Conservation (phyloP, 2,797 vertebrate species). For the Mus spretus region DNA sequence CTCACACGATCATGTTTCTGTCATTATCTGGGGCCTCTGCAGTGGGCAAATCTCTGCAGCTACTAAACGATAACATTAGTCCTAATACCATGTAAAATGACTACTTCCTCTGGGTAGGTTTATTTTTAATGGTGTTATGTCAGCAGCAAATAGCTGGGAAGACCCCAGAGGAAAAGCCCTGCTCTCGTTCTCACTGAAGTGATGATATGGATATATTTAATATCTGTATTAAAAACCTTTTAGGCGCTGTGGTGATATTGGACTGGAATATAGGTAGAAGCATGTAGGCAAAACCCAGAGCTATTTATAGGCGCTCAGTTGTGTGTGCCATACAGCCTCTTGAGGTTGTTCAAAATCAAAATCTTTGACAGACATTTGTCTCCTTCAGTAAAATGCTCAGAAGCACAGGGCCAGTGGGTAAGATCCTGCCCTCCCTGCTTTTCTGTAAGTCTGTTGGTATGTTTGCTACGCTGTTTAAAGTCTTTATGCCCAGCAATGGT, state of each 20-base stretch:
- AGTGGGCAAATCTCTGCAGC: slow-evolving; percentile 41
- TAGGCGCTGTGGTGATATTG: not conserved
- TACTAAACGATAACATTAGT: slow-evolving; percentile 72
- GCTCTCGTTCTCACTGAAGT: slow-evolving; percentile 44
- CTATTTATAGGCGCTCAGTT: not conserved
- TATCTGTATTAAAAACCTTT: slow-evolving; percentile 73
- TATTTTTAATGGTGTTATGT: slow-evolving; percentile 76
- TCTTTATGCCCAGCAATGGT: slow-evolving; percentile 78
- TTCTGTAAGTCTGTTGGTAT: slow-evolving; percentile 83
- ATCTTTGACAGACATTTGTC: slow-evolving; percentile 82
- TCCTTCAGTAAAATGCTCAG: slow-evolving; percentile 81
- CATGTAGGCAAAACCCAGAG: not conserved
- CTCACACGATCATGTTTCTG: not conserved
- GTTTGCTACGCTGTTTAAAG: slow-evolving; percentile 81
- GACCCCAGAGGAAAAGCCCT: slow-evolving; percentile 73
- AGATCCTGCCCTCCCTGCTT: slow-evolving; percentile 77
- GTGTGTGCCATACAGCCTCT: not conserved
- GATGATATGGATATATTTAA: slow-evolving; percentile 72
- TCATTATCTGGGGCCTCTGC: slow-evolving; percentile 50
- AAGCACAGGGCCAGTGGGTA: slow-evolving; percentile 78
- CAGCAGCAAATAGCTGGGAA: slow-evolving; percentile 80
- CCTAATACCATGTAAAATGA: slow-evolving; percentile 74
- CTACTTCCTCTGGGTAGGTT: slow-evolving; percentile 72
- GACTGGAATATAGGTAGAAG: slow-evolving; percentile 25
- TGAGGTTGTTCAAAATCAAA: slow-evolving; percentile 74